Percentiles rank a stretch among this genome's conserved stretches.
phyloP scores from a whole-genome alignment of 37 sponge, comb jelly and placozoan genomes.

The Corticium candelabrum region DNA sequence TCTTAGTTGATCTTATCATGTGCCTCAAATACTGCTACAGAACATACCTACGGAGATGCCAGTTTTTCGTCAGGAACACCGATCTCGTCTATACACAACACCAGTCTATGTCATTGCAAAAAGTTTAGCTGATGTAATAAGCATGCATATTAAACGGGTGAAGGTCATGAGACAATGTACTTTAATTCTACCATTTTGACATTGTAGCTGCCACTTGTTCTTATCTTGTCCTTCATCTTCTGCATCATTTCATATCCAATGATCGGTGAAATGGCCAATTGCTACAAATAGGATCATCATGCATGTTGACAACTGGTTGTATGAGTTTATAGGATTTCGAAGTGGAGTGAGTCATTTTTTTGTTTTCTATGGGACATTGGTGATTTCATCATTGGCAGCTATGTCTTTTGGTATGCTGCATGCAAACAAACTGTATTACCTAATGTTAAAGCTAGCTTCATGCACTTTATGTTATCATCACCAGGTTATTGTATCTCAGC shows the following conservation, averaged over 20 bases:
- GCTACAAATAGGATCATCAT: too few species aligned
- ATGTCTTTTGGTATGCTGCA: not conserved
- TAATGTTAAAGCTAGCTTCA: too few species aligned
- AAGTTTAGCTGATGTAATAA: not conserved
- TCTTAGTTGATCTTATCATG: too few species aligned
- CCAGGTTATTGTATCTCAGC: too few species aligned
- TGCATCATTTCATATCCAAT: not conserved
- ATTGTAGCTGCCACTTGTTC: not conserved
- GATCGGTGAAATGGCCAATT: too few species aligned
- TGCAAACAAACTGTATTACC: too few species aligned
- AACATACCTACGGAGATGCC: not conserved
- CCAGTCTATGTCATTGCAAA: not conserved
- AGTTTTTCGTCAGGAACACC: not conserved
- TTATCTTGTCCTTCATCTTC: not conserved
- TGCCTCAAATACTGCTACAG: not conserved
- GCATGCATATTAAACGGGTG: too few species aligned
- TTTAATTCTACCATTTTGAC: not conserved
- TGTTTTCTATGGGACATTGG: not conserved
- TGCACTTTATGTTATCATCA: too few species aligned
- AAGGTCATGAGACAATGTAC: not conserved
- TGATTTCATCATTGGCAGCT: not conserved
- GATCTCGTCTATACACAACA: not conserved
- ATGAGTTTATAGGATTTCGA: not conserved
- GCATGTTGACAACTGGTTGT: too few species aligned
- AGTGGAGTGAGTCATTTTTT: not conserved